Base-by-base conservation (phyloP, 64 coral and sea anemone genomes). In the Actinia tenebrosa region DNA sequence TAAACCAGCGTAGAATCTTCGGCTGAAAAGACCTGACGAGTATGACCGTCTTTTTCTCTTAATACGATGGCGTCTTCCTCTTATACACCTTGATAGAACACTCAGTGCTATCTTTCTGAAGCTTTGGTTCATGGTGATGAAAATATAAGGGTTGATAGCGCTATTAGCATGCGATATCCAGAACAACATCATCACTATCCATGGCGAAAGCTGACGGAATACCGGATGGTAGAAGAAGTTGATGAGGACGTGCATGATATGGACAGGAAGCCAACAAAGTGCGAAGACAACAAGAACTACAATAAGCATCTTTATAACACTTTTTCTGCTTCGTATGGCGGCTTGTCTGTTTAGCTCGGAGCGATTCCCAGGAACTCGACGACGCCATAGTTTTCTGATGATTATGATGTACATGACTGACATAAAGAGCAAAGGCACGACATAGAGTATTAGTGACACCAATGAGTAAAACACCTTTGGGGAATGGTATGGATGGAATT, bases 121-220 rank as follows among this genome's bases (percentile, higher is more conserved):
- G 30, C 66, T 85, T 64, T 91, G 83, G 63, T 95, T 95, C 37
- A 95, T 91, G 19, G 91, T 88, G 56, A 95, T 69, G 69, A 91
- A 95, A 22, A 95, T 79, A 77, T 89, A 95, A 9, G 94, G 94
- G 89, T 95, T 95, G 53, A 95, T 78, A 0, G 94, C 94, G 14
- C 90, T 86, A 20, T 95, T 95, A 20, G 90, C 94, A 47, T 92
- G 94, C 0, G 87, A 71, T 3, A 86, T 69, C 56, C 80, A 53
- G 17, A 89, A 47, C 16, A 95, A 77, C 4, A 86, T 25, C 56
- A 89, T 18, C 2, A 89, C 6, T 9, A 61, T 53, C n/a, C 75
- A 84, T 44, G 62, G 11, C 0, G 94, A 87, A 22, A 86, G 80
- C 23, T 23, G 47, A 8, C 61, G 71, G 22, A 86, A 44, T 43